A percentile compares a stretch with the other conserved stretches of the same genome.
Evolutionary conservation across 2,888 invertebrate species (phyloP).

Genomic region (Arrhopalites spinosus): DNA sequence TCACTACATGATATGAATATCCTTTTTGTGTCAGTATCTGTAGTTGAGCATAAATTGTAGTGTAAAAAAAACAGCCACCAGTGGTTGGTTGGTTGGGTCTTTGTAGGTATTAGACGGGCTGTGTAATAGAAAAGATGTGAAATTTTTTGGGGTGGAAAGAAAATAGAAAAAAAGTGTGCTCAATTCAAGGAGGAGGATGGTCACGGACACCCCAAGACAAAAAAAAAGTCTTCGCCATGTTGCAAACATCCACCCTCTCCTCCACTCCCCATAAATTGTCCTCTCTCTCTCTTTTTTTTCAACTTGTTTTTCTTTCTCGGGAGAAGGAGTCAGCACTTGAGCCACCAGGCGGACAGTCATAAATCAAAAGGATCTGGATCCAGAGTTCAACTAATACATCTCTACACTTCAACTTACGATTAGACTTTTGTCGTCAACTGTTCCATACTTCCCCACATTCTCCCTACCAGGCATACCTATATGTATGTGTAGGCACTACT

Average conservation of each 20-base stretch:
- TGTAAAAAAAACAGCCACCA: no score
- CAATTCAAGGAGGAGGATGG: not conserved
- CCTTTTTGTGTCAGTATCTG: no score
- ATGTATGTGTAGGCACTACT: no score
- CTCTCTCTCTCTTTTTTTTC: not conserved
- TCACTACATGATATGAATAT: no score
- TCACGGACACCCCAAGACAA: not conserved
- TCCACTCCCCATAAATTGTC: conserved; percentile 31
- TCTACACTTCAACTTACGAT: conserved; percentile 6
- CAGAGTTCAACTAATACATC: conserved; percentile 2
- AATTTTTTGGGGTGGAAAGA: no score
- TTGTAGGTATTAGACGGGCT: no score
- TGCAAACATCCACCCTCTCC: conserved; percentile 27
- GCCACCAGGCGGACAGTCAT: conserved; percentile 30
- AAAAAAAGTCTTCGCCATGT: not conserved
- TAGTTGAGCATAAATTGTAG: no score
- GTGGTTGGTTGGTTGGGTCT: no score
- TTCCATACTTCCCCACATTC: no score
- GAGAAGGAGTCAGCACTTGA: conserved; percentile 27
- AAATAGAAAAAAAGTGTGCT: not conserved
- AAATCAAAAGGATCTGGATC: conserved; percentile 19
- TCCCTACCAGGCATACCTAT: no score
- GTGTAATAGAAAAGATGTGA: no score
- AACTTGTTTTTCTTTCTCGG: conserved; percentile 30
- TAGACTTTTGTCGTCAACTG: not conserved